phyloP scores from a whole-genome alignment of 2,888 invertebrate genomes.

The Apotomis turbidana region DNA sequence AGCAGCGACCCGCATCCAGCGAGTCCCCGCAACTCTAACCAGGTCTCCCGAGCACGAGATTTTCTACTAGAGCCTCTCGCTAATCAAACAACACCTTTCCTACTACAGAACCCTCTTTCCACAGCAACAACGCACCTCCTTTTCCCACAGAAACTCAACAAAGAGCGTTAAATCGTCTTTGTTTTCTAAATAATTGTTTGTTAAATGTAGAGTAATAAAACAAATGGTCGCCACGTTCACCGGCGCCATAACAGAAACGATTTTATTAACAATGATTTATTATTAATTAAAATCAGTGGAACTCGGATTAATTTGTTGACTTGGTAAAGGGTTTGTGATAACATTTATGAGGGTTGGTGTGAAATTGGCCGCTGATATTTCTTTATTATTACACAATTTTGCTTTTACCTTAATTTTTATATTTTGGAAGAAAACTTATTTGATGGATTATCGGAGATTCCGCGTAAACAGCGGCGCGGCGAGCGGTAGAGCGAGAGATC shows the following conservation, averaged over 20 bases:
- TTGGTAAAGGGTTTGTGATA: constrained; percentile 18
- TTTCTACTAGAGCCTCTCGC: too few relatives aligned
- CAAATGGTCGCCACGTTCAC: constrained; percentile 23
- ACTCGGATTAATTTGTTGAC: constrained; percentile 24
- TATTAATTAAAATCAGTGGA: constrained; percentile 30
- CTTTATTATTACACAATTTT: not conserved
- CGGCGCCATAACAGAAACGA: constrained; percentile 19
- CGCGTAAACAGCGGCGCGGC: too few relatives aligned
- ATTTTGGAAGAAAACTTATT: not conserved
- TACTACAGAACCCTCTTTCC: constrained; percentile 18
- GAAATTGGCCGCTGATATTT: not conserved
- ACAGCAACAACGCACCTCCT: constrained; percentile 6
- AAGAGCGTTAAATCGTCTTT: constrained; percentile 37
- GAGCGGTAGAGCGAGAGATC: too few relatives aligned
- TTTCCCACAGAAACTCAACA: constrained; percentile 32
- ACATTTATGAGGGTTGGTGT: not conserved
- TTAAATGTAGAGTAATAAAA: constrained; percentile 36
- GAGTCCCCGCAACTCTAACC: too few relatives aligned
- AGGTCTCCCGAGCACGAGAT: too few relatives aligned
- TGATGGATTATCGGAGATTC: too few relatives aligned
- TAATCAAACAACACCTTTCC: too few relatives aligned
- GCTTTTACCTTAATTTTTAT: not conserved
- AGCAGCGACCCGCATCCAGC: too few relatives aligned
- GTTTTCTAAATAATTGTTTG: constrained; percentile 38
- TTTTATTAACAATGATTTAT: constrained; percentile 36